Base-by-base conservation (phyloP, 2,888 invertebrate genomes). In the Scrobipalpa costella region DNA sequence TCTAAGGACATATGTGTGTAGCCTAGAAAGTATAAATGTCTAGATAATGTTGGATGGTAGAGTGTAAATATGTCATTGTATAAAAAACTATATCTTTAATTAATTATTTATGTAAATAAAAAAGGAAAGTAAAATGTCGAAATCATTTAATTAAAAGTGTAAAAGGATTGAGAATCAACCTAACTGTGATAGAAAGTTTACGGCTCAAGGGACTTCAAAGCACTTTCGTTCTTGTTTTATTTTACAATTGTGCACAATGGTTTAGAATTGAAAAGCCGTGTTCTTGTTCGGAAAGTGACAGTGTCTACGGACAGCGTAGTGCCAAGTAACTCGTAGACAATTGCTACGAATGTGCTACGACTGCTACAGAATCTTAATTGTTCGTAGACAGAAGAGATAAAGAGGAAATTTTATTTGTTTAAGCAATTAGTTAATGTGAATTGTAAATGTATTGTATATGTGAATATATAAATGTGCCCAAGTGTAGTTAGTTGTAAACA, bases 151-250 rank as follows among this genome's bases (percentile, higher is more conserved):
- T 44, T 33, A 8, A 8, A 33, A 62, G 13, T 19, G 17, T 52
- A 36, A 34, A 19, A 15, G 44, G 38, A 44, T 19, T 49, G 15
- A 47, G 59, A 67, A 69, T 64, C 61, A 27, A 55, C 63, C 64
- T 64, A 70, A 71, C 73, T 75, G 73, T 75, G 73, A 75, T 73
- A 73, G 70, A 69, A 67, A 64, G 61, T 65, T 67, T 64, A 66
- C 50, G 67, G 68, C 63, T 69, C 63, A 64, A 64, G 65, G 50
- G 67, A 67, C 66, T 52, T 57, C 49, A 57, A 49, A 49, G 17
- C 49, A 49, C 21, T 49, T 40, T 38, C 34, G 21, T 38, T 7
- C 27, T 63, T 59, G 33, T 50, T 63, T 49, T 57, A 27, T 58
- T 40, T 38, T 17, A 27, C 34, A 27, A 55, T n/a, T 44, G 44